These are phyloP conservation scores for Echeneis naucrates DNA, from an alignment of 2,797 vertebrate species.

Conservation along the genomic window DNA sequence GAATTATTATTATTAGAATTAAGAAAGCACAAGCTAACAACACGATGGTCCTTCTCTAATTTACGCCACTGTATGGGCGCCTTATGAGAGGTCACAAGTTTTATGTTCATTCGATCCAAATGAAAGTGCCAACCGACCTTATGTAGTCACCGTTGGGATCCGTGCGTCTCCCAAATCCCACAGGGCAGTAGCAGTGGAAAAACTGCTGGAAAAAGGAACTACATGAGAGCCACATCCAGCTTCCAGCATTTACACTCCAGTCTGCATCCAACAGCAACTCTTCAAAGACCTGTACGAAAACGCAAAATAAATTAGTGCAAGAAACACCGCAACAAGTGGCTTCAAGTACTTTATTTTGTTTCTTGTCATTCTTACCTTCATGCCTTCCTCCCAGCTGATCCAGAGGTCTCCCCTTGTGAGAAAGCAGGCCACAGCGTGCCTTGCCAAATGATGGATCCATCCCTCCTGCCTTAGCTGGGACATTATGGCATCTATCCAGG, in stretches of 20 bases:
- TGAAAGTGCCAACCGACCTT: slow-evolving; percentile 80
- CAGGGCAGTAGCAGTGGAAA: slow-evolving; percentile 96
- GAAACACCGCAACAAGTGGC: neutral
- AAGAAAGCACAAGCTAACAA: slow-evolving; percentile 19
- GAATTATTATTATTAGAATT: too few relatives aligned
- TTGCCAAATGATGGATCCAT: slow-evolving; percentile 96
- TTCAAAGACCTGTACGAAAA: slow-evolving; percentile 94
- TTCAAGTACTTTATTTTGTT: neutral
- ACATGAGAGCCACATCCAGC: slow-evolving; percentile 99
- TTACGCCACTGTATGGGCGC: neutral
- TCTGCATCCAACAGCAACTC: slow-evolving; percentile 95
- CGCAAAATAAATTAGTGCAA: neutral
- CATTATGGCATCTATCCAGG: slow-evolving; percentile 98
- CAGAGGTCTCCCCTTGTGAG: slow-evolving; percentile 96
- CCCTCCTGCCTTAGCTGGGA: slow-evolving; percentile 95
- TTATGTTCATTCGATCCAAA: neutral
- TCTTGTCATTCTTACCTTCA: slow-evolving; percentile 86
- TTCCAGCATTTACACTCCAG: slow-evolving; percentile 97
- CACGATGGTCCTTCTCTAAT: neutral
- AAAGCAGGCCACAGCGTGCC: slow-evolving; percentile 94
- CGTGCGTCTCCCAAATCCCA: slow-evolving; percentile 93
- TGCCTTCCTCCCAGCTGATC: slow-evolving; percentile 98
- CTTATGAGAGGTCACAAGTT: neutral
- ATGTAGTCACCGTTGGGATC: slow-evolving; percentile 97
- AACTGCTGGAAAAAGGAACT: slow-evolving; percentile 98